phyloP scores from a whole-genome alignment of 2,888 invertebrate species.

The Hipparchia sbordonii region DNA sequence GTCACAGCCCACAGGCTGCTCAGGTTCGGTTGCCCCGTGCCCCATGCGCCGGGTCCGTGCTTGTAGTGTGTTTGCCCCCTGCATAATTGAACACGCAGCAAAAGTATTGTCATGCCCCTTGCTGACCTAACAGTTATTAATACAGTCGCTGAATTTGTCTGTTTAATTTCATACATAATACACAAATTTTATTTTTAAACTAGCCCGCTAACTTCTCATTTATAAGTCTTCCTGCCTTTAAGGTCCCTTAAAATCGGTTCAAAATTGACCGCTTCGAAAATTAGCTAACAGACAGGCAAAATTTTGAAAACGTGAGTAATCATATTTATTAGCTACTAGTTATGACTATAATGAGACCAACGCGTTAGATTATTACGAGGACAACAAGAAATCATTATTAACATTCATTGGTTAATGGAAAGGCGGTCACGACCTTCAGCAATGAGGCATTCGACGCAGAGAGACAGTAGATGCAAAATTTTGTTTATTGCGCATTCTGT shows the following conservation, averaged over 20 bases:
- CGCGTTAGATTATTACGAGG: no score
- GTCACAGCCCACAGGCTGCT: slow-evolving; percentile 80
- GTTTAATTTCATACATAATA: background rate
- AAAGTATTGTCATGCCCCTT: slow-evolving; percentile 74
- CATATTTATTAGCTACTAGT: no score
- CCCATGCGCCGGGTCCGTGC: slow-evolving; percentile 32
- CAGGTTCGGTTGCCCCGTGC: slow-evolving; percentile 48
- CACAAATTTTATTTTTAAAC: background rate
- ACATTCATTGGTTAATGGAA: no score
- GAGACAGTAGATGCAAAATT: slow-evolving; percentile 24
- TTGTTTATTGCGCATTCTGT: slow-evolving; percentile 41
- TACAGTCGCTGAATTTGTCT: slow-evolving; percentile 51
- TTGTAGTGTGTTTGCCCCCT: slow-evolving; percentile 66
- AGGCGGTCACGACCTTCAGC: background rate
- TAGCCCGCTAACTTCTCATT: background rate
- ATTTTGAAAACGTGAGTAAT: no score
- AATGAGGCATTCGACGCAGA: background rate
- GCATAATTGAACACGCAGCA: slow-evolving; percentile 79
- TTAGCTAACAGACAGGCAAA: no score
- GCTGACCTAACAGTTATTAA: slow-evolving; percentile 45
- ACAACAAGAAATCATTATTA: no score
- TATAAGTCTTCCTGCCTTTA: no score
- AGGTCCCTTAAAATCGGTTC: no score
- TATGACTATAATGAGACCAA: no score
- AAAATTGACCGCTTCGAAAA: no score